A percentile compares a stretch with the other conserved stretches of the same genome.
Evolutionary conservation across 2,797 vertebrate genomes (phyloP).

Genomic region (Amphiprion clarkii): DNA sequence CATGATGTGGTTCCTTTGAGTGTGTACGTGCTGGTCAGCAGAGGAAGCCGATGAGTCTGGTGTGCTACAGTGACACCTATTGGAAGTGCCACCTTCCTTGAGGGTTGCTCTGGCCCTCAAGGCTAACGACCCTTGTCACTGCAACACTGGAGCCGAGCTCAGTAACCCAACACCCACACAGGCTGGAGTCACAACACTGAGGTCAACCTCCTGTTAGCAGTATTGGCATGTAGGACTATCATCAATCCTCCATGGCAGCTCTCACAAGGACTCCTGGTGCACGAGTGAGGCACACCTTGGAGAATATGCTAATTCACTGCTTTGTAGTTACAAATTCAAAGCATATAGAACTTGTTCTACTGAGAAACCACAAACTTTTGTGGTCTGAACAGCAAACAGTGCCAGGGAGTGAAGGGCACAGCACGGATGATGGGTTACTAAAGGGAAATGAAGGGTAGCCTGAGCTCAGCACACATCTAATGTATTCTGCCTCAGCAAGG

Average conservation of each 20-base stretch:
- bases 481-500: constrained; percentile 34
- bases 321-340: constrained; percentile 65
- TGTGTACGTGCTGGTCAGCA: constrained; percentile 22
- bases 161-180: constrained; percentile 72
- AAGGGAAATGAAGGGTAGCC: constrained; percentile 17
- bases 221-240: constrained; percentile 57
- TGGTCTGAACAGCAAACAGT: constrained; percentile 25
- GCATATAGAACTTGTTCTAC: constrained; percentile 32
- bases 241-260: constrained; percentile 73
- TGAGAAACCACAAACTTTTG: constrained; percentile 35
- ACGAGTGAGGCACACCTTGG: constrained; percentile 38
- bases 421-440: constrained; percentile 30
- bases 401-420: constrained; percentile 37
- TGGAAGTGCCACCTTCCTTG: constrained; percentile 49
- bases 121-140: constrained; percentile 56
- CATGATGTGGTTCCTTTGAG: constrained; percentile 28
- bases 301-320: constrained; percentile 49
- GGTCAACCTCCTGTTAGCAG: constrained; percentile 77
- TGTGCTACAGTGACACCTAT: constrained; percentile 78
- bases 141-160: constrained; percentile 53
- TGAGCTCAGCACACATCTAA: constrained; percentile 15
- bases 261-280: constrained; percentile 42
- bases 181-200: constrained; percentile 66
- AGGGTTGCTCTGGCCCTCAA: constrained; percentile 42
- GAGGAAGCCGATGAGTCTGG: constrained; percentile 15